A percentile compares a stretch with the other conserved stretches of the same genome.
Evolutionary conservation across 2,888 invertebrate species (phyloP).

Genomic region (Heliconius erato): DNA sequence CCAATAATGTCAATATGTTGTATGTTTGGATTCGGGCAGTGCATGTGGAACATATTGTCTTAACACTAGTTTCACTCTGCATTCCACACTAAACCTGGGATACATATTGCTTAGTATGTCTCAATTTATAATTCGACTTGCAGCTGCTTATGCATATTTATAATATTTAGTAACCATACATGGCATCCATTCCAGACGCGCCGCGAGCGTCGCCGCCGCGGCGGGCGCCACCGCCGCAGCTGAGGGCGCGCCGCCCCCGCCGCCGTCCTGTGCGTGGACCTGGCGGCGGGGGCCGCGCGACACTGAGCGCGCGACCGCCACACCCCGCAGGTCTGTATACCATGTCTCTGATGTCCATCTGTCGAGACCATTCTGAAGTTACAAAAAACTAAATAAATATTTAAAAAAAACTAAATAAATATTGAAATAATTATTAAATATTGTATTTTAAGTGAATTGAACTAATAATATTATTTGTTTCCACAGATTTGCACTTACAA

Average conservation of each 20-base stretch:
- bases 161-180: background rate
- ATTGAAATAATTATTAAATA: background rate
- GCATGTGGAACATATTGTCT: too few species aligned
- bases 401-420: too few species aligned
- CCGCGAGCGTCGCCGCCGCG: slow-evolving; percentile 74
- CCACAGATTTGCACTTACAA: background rate
- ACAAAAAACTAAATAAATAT: too few species aligned
- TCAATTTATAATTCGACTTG: too few species aligned
- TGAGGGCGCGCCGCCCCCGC: slow-evolving; percentile 85
- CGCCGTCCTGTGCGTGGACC: slow-evolving; percentile 79
- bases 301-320: slow-evolving; percentile 54
- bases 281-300: slow-evolving; percentile 77
- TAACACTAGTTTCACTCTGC: too few species aligned
- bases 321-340: background rate
- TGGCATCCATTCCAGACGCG: slow-evolving; percentile 56
- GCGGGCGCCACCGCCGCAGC: slow-evolving; percentile 72
- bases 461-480: background rate
- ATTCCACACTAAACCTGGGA: too few species aligned
- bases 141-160: too few species aligned
- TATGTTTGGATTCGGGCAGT: too few species aligned
- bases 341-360: too few species aligned
- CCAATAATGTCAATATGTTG: too few species aligned
- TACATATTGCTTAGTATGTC: too few species aligned
- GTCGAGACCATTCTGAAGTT: too few species aligned
- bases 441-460: background rate